A percentile compares a stretch with the other conserved stretches of the same genome.
Conservation (phyloP, 2,888 invertebrate genomes). For the Lasioglossum lativentre region DNA sequence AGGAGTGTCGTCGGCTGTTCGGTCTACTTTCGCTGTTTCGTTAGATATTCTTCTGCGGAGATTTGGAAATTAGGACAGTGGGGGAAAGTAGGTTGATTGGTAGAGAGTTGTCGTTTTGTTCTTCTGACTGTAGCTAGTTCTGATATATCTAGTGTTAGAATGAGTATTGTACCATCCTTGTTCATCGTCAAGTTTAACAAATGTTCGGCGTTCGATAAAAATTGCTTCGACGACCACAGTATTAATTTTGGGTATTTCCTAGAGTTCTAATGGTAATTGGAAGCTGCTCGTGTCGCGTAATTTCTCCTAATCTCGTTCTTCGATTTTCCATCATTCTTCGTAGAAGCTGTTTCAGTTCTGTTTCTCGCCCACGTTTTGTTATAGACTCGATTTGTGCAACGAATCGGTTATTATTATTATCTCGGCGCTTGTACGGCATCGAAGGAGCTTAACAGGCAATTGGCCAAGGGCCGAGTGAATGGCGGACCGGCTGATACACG, state of each 20-base stretch:
- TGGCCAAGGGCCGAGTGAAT: slow-evolving; percentile 73
- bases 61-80: neutral
- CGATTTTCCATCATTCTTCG: neutral
- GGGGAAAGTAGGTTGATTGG: neutral
- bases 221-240: neutral
- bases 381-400: neutral
- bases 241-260: neutral
- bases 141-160: no score
- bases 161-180: no score
- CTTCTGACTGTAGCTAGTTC: no score
- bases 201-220: neutral
- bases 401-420: slow-evolving; percentile 17
- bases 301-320: neutral
- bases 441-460: slow-evolving; percentile 72
- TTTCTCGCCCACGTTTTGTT: neutral
- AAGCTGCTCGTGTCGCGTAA: neutral
- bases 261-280: no score
- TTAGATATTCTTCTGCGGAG: neutral
- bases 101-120: neutral
- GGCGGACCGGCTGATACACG: slow-evolving; percentile 66
- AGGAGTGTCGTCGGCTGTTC: neutral
- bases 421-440: slow-evolving; percentile 42
- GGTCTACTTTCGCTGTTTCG: neutral
- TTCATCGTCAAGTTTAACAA: neutral
- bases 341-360: neutral